phyloP scores from a whole-genome alignment of 37 sponge, comb jelly and placozoan genomes.

The Agelas oroides region DNA sequence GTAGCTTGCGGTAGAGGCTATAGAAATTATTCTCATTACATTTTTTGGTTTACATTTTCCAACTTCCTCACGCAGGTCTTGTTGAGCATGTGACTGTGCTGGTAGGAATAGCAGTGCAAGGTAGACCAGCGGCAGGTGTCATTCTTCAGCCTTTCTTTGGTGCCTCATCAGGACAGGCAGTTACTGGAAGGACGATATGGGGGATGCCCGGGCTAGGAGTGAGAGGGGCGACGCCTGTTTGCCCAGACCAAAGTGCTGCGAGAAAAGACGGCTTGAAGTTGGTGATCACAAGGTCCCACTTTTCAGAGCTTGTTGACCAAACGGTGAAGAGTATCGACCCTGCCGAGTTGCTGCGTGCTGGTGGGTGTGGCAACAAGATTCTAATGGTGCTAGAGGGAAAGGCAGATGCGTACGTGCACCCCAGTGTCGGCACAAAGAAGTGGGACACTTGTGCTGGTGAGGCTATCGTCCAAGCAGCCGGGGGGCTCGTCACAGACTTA shows the following conservation, averaged over 20 bases:
- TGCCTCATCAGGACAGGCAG: slow-evolving; percentile 1
- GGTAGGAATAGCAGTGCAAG: slow-evolving; percentile 87
- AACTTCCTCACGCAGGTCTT: slow-evolving; percentile 43
- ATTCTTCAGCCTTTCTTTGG: slow-evolving; percentile 90
- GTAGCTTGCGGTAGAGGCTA: too few species aligned
- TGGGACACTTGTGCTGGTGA: slow-evolving; percentile 99
- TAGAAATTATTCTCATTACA: too few species aligned
- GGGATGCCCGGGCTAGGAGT: slow-evolving; percentile 87
- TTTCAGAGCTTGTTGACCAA: slow-evolving; percentile 37
- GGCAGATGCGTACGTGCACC: slow-evolving; percentile 86
- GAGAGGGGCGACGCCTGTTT: slow-evolving; percentile 44
- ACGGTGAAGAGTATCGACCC: slow-evolving; percentile 57
- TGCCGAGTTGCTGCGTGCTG: slow-evolving; percentile 49
- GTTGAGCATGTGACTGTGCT: slow-evolving; percentile 90
- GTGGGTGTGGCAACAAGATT: slow-evolving; percentile 93
- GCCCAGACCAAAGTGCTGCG: background rate
- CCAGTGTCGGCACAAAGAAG: slow-evolving; percentile 86
- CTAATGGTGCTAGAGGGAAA: slow-evolving; percentile 86
- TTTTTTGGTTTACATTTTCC: too few species aligned
- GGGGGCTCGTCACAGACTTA: slow-evolving; percentile 85
- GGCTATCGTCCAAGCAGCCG: slow-evolving; percentile 77
- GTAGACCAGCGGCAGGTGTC: slow-evolving; percentile 88
- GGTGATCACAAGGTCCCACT: slow-evolving; percentile 73
- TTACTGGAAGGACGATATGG: slow-evolving; percentile 84
- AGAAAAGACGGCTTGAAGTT: slow-evolving; percentile 19